A percentile compares a stretch with the other conserved stretches of the same genome.
Conservation (phyloP, 2,888 invertebrate species). For the Diarsia dahlii region DNA sequence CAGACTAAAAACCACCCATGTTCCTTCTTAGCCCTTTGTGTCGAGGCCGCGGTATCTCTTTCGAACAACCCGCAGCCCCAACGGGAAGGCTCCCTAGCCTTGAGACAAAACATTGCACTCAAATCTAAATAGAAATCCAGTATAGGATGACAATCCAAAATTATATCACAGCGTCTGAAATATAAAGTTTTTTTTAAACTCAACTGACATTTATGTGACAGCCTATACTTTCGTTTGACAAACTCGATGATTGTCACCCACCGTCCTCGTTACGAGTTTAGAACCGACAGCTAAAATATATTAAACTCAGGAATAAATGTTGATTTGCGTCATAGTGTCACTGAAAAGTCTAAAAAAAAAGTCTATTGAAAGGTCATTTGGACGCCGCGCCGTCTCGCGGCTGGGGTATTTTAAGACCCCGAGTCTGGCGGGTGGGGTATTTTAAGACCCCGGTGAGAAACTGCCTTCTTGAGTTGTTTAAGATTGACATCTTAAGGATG, state of each 20-base stretch:
- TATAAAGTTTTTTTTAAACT: not conserved
- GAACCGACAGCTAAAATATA: constrained; percentile 61
- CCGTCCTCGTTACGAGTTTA: constrained; percentile 54
- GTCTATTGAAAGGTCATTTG: constrained; percentile 65
- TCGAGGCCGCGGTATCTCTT: no score
- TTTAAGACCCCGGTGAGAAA: constrained; percentile 39
- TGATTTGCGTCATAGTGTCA: constrained; percentile 63
- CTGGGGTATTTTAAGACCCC: constrained; percentile 51
- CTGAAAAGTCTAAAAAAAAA: constrained; percentile 64
- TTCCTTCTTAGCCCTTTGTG: no score
- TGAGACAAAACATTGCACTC: not conserved
- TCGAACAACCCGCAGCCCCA: no score
- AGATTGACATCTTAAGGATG: constrained; percentile 21
- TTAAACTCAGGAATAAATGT: constrained; percentile 57
- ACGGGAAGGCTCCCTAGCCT: no score
- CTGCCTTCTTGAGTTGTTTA: constrained; percentile 18
- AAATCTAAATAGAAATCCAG: not conserved
- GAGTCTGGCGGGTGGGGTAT: constrained; percentile 38
- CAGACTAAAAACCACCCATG: no score
- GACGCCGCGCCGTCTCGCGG: constrained; percentile 73
- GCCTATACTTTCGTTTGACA: constrained; percentile 28
- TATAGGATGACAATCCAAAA: not conserved
- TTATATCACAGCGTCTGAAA: not conserved
- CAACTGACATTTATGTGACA: constrained; percentile 6
- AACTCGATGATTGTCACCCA: constrained; percentile 37